Conservation (phyloP, 2,797 vertebrate species). For the Takifugu rubripes region DNA sequence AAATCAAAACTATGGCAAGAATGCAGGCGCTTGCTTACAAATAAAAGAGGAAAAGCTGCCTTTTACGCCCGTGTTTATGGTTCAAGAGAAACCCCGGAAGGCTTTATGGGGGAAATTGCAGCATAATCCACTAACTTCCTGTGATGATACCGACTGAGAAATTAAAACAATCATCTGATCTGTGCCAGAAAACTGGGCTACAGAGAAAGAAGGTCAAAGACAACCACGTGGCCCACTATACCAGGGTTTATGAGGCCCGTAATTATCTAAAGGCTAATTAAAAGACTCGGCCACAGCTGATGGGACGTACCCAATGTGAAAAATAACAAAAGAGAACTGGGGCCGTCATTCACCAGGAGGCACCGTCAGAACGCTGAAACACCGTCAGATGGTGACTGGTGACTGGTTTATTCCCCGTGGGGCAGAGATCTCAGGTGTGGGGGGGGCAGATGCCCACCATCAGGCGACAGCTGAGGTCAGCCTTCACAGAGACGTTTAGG, state of each 20-base stretch:
- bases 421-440: constrained; percentile 58
- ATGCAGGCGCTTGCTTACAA: constrained; percentile 11
- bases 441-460: constrained; percentile 14
- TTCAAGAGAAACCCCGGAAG: background rate
- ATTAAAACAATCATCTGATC: constrained; percentile 6
- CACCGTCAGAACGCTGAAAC: constrained; percentile 22
- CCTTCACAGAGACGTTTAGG: constrained; percentile 26
- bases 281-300: constrained; percentile 66
- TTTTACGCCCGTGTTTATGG: background rate
- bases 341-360: constrained; percentile 37
- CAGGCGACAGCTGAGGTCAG: constrained; percentile 58
- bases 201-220: constrained; percentile 25
- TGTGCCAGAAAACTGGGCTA: constrained; percentile 25
- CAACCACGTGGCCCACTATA: constrained; percentile 54
- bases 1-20: constrained; percentile 37
- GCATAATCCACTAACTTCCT: background rate
- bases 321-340: constrained; percentile 42
- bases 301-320: constrained; percentile 29
- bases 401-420: constrained; percentile 40
- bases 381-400: constrained; percentile 32
- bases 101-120: background rate
- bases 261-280: constrained; percentile 76
- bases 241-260: constrained; percentile 64
- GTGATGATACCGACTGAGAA: background rate
- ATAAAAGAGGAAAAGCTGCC: constrained; percentile 16